phyloP scores from a whole-genome alignment of 2,888 invertebrate species.

The Hetaerina titia region DNA sequence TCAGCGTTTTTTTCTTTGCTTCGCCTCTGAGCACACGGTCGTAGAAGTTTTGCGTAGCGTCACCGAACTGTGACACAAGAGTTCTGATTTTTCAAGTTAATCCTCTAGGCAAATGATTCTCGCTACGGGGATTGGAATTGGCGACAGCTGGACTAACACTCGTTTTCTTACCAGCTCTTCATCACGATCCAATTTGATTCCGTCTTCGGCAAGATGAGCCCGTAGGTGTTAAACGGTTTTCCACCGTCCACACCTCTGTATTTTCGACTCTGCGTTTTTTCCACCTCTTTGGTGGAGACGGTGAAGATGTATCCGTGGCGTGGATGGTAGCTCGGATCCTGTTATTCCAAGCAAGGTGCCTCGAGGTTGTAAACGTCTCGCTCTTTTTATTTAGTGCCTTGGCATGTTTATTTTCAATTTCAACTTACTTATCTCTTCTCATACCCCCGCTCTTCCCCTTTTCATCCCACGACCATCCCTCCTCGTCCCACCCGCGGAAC shows the following conservation, averaged over 20 bases:
- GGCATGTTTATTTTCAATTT: background rate
- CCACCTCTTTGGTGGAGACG: background rate
- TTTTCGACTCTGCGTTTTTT: background rate
- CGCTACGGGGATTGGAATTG: too few species aligned
- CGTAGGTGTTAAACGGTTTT: background rate
- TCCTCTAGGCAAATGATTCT: too few species aligned
- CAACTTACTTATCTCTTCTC: background rate
- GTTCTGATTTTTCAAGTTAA: too few species aligned
- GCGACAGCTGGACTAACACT: too few species aligned
- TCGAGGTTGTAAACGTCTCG: background rate
- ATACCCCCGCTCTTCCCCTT: background rate
- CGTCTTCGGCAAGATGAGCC: too few species aligned
- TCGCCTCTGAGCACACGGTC: too few species aligned
- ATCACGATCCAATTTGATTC: too few species aligned
- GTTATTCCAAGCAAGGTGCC: background rate
- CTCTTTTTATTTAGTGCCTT: background rate
- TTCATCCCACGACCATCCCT: background rate
- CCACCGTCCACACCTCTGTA: background rate
- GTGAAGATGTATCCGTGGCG: background rate
- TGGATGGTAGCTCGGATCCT: background rate
- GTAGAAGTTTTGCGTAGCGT: too few species aligned
- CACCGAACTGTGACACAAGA: too few species aligned
- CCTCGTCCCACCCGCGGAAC: background rate
- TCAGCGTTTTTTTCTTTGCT: too few species aligned
- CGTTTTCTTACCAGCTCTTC: too few species aligned